These are phyloP conservation scores for Intoshia linei DNA, from an alignment of 1,140 invertebrate genomes.

Conservation along the genomic window DNA sequence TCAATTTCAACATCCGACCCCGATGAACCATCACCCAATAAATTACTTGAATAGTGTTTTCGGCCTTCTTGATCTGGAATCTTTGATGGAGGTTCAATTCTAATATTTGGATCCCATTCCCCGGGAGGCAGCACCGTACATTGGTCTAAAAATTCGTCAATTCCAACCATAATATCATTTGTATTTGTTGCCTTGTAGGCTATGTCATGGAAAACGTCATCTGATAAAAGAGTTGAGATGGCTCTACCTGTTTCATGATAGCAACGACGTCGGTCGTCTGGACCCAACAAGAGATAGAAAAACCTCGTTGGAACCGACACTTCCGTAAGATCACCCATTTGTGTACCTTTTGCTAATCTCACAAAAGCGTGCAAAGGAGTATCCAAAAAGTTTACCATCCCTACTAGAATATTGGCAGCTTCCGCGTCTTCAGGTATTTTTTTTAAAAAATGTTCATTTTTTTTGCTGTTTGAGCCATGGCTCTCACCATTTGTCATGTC, in stretches of 20 bases:
- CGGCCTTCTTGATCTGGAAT: slow-evolving; percentile 74
- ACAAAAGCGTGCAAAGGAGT: slow-evolving; percentile 13
- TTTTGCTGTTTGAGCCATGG: no score
- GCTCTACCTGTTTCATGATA: slow-evolving; percentile 15
- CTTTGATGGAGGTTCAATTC: slow-evolving; percentile 73
- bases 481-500: no score
- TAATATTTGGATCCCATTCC: slow-evolving; percentile 78
- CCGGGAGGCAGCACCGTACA: slow-evolving; percentile 70
- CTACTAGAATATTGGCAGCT: slow-evolving; percentile 17
- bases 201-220: slow-evolving; percentile 53
- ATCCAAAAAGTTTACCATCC: slow-evolving; percentile 12
- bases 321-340: slow-evolving; percentile 16
- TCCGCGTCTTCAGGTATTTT: slow-evolving; percentile 19
- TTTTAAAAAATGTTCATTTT: slow-evolving; percentile 11
- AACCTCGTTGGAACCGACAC: slow-evolving; percentile 13
- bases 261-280: slow-evolving; percentile 38
- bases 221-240: slow-evolving; percentile 14
- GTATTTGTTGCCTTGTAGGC: slow-evolving; percentile 53
- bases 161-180: slow-evolving; percentile 50
- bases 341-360: slow-evolving; percentile 9
- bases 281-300: slow-evolving; percentile 63
- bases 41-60: no score
- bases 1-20: no score
- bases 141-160: slow-evolving; percentile 67
- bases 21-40: no score